phyloP scores from a whole-genome alignment of 2,888 invertebrate species.

The Julus scanicus region DNA sequence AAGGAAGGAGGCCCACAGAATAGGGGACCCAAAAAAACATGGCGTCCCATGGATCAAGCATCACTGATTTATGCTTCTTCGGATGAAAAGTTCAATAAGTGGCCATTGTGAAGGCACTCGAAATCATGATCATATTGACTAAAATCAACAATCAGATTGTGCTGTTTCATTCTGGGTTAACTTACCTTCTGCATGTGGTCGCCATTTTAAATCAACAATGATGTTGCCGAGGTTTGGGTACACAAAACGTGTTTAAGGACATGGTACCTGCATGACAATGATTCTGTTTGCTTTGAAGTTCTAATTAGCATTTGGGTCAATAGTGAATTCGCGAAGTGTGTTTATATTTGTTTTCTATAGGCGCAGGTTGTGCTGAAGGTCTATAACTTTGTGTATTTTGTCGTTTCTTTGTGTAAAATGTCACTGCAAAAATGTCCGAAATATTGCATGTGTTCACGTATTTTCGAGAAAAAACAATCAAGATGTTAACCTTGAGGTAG shows the following conservation, averaged over 20 bases:
- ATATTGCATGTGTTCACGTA: too few species aligned
- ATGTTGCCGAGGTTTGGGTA: background rate
- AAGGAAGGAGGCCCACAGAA: background rate
- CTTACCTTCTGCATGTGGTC: background rate
- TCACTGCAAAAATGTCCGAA: too few species aligned
- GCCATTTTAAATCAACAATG: background rate
- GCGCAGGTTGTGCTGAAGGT: background rate
- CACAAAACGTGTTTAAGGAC: background rate
- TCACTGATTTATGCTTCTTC: background rate
- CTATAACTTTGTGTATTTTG: background rate
- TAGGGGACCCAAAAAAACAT: background rate
- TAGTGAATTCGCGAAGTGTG: background rate
- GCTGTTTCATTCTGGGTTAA: background rate
- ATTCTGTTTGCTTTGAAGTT: background rate
- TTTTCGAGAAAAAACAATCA: too few species aligned
- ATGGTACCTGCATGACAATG: background rate
- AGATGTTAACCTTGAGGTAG: too few species aligned
- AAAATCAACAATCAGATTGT: conserved; percentile 21
- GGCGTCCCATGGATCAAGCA: background rate
- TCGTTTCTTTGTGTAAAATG: too few species aligned
- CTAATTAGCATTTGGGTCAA: conserved; percentile 24
- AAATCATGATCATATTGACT: conserved; percentile 30
- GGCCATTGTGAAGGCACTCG: conserved; percentile 17
- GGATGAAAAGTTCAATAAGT: conserved; percentile 36
- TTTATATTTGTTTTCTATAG: background rate